Base-by-base conservation (phyloP, 1,140 invertebrate genomes). In the Lepidostoma basale region DNA sequence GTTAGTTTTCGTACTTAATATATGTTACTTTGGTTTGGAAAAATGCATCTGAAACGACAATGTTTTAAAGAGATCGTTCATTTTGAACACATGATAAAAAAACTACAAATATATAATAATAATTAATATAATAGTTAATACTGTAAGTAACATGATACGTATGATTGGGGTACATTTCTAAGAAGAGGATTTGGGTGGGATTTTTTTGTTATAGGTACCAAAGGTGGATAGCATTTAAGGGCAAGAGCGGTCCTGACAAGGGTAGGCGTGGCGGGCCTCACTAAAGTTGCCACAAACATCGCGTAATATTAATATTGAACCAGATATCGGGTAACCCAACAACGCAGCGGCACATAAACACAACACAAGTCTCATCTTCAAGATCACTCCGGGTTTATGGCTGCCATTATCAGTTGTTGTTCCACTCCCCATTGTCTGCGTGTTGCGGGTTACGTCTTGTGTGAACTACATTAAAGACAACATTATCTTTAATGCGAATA, bases 231-330 rank as follows among this genome's bases (percentile, higher is more conserved):
- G 20, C 44, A 20, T 25, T 22, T 47, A 10, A 22, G 44, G 44
- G 20, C n/a, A 22, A 22, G 20, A 47, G 23, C 44, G 12, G 23
- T 22, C 4, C 44, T 22, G 20, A 0, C 6, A 22, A 22, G 44
- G 44, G 44, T 47, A 22, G 44, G 44, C 16, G 44, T 10, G 44
- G 44, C 16, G 44, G n/a, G 20, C 44, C 3, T 47, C 20, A 22
- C 44, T 9, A 18, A 22, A 22, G 16, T 22, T 22, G 44, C 44
- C 44, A 10, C 44, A 47, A 45, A 47, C 44, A 47, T 47, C 44
- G 44, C 22, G 44, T 22, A 20, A 22, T 47, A 47, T 47, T 47
- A 47, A 47, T 47, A 47, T 47, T 9, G 44, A 22, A 18, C 44
- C 22, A 22, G 44, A 47, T 18, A 10, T 18, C 22, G 44, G 44